Base-by-base conservation (phyloP, 2,888 invertebrate species). In the Girardia tigrina region DNA sequence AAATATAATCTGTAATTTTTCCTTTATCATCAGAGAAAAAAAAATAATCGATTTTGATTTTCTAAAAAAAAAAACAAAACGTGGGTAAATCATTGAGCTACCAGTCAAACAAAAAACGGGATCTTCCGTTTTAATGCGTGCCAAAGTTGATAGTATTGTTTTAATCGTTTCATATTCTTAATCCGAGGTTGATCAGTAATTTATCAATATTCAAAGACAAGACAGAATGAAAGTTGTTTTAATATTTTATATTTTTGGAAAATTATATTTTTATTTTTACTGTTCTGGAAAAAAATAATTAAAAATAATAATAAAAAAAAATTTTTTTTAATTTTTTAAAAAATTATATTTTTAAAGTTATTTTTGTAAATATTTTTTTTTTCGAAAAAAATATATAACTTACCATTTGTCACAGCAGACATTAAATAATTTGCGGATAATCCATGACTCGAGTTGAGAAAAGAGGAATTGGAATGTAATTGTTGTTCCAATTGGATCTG, bases 81-180 rank as follows among this genome's bases (percentile, higher is more conserved):
- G n/a, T 56, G 23, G n/a, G 56, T 20, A 56, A 56, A 56, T 56
- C 56, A 56, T 56, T n/a, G n/a, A n/a, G n/a, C n/a, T n/a, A 56
- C 56, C 56, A 56, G 56, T 56, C 56, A 56, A 56, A 56, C 56
- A 56, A 56, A 56, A 56, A 56, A 56, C 56, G 56, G 56, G n/a
- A 56, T 56, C 56, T 56, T 56, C 56, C 56, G 56, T 56, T 56
- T 56, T 56, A 56, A n/a, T 56, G 56, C 56, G 56, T 56, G 56
- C n/a, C 56, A 56, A n/a, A n/a, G 56, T 2, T 56, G 56, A 56
- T 20, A 56, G 56, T 56, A 56, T 56, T 56, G 56, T 56, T 56
- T 56, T 56, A 20, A 56, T 56, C 56, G 23, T 56, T 56, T 56
- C 56, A 56, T 23, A 56, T 56, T 56, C 56, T 56, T 56, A 56